These are phyloP conservation scores for Neogobius melanostomus DNA, from an alignment of 2,113 vertebrate species.

Conservation along the genomic window DNA sequence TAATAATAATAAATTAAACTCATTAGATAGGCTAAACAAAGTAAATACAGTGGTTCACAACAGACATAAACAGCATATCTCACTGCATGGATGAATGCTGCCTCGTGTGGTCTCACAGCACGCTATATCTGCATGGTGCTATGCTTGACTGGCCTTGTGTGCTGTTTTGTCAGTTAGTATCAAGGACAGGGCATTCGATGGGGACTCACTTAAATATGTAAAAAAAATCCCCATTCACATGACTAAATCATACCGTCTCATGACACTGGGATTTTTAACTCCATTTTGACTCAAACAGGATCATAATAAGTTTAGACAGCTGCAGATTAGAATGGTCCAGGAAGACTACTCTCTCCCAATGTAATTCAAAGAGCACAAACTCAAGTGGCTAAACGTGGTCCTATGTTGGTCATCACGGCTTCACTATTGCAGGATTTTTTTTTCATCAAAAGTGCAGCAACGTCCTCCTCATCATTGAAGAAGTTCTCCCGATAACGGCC, in stretches of 20 bases:
- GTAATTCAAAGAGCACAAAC: not conserved
- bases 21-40: not conserved
- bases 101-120: not conserved
- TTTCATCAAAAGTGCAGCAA: conserved; percentile 53
- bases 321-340: not conserved
- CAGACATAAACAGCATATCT: conserved; percentile 15
- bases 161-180: conserved; percentile 68
- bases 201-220: conserved; percentile 20
- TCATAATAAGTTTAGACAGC: not conserved
- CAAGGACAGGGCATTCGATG: conserved; percentile 22
- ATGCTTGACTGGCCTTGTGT: conserved; percentile 64
- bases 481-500: conserved; percentile 83
- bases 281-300: not conserved
- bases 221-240: conserved; percentile 50
- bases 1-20: not conserved
- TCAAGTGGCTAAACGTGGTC: conserved; percentile 36
- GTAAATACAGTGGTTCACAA: not conserved
- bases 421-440: conserved; percentile 25
- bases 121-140: conserved; percentile 33
- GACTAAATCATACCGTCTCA: not conserved
- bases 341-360: not conserved
- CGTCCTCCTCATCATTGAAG: conserved; percentile 83
- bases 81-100: not conserved
- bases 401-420: conserved; percentile 5
- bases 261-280: not conserved